These are phyloP conservation scores for Microtus pennsylvanicus DNA, from an alignment of 2,113 vertebrate genomes.

Conservation along the genomic window DNA sequence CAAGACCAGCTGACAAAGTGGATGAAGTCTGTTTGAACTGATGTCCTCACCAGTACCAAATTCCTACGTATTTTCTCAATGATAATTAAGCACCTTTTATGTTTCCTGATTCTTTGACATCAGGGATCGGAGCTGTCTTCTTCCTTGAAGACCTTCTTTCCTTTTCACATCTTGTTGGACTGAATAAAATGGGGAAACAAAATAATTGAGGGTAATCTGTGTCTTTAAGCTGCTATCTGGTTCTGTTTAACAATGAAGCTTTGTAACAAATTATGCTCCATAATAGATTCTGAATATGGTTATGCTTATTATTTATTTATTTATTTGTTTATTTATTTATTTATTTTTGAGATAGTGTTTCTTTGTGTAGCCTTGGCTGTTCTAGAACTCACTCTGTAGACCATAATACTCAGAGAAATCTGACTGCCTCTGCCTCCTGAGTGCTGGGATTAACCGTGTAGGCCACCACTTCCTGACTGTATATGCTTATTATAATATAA, in stretches of 20 bases:
- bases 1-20: neutral
- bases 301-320: neutral
- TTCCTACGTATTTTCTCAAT: neutral
- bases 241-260: neutral
- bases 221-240: neutral
- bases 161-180: neutral
- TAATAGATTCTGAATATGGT: neutral
- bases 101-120: neutral
- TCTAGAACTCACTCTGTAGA: neutral
- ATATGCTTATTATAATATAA: neutral
- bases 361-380: neutral
- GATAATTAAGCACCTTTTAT: neutral
- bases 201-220: neutral
- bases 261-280: neutral
- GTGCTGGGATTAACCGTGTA: neutral
- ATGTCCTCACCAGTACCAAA: neutral
- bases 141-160: neutral
- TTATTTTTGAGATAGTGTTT: neutral
- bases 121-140: too few relatives aligned
- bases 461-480: neutral
- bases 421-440: neutral
- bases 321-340: neutral
- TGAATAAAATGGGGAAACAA: neutral
- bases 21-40: too few relatives aligned
- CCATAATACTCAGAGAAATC: neutral